Conservation (phyloP, 2,888 invertebrate species). For the Allacma fusca region DNA sequence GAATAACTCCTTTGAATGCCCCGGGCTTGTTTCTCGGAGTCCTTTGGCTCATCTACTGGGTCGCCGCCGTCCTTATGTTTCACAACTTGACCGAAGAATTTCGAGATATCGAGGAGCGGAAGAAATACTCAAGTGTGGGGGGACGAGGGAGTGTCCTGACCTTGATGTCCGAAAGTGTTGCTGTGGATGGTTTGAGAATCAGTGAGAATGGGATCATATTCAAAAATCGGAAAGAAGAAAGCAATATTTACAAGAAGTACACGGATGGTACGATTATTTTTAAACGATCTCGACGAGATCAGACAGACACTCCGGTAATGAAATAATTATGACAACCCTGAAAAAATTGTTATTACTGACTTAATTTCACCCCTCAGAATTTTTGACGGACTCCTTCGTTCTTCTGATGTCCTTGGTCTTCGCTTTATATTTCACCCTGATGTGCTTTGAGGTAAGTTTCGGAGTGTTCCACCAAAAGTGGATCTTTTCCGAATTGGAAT, state of each 20-base stretch:
- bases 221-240: no score
- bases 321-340: no score
- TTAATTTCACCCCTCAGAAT: neutral
- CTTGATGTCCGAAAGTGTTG: neutral
- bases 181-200: neutral
- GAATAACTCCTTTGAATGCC: neutral
- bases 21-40: neutral
- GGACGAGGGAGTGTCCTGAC: neutral
- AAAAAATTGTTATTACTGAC: no score
- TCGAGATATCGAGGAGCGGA: neutral
- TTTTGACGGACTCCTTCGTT: neutral
- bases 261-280: no score
- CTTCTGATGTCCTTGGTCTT: neutral
- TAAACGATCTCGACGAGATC: no score
- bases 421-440: neutral
- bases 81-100: neutral
- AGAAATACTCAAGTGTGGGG: neutral
- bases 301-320: neutral
- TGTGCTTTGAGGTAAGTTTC: neutral
- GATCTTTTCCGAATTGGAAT: neutral
- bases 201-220: no score
- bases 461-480: neutral
- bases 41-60: neutral
- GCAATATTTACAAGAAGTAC: no score
- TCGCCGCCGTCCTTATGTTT: neutral